Percentiles rank a stretch among this genome's conserved stretches.
These are phyloP conservation scores for Drosophila prostipennis DNA, from an alignment of 2,888 invertebrate genomes.

Conservation along the genomic window DNA sequence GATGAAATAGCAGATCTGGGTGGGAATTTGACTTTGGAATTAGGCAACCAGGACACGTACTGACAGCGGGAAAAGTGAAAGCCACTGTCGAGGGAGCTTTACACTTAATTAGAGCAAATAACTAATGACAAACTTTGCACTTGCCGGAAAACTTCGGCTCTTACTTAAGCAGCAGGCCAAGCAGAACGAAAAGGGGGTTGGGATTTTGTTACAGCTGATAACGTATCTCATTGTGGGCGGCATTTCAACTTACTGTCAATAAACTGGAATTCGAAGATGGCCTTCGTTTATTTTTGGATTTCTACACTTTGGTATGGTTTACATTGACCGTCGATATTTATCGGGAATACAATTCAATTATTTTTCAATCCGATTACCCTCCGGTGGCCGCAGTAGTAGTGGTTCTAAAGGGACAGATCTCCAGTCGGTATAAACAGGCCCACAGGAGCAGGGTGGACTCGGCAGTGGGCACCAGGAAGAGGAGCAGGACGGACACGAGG, in stretches of 20 bases:
- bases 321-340: background rate
- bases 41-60: slow-evolving; percentile 61
- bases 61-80: slow-evolving; percentile 31
- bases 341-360: background rate
- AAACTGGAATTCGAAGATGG: slow-evolving; percentile 17
- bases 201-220: slow-evolving; percentile 9
- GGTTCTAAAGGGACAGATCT: slow-evolving; percentile 53
- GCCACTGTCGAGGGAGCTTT: slow-evolving; percentile 51
- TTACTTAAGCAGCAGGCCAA: slow-evolving; percentile 40
- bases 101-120: slow-evolving; percentile 73
- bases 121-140: slow-evolving; percentile 69
- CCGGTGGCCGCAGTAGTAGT: slow-evolving; percentile 29
- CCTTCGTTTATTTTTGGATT: slow-evolving; percentile 22
- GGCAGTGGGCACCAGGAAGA: slow-evolving; percentile 23
- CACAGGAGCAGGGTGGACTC: slow-evolving; percentile 51
- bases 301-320: background rate
- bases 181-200: slow-evolving; percentile 31
- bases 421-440: slow-evolving; percentile 45
- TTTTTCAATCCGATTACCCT: background rate
- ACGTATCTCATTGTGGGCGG: slow-evolving; percentile 15
- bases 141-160: slow-evolving; percentile 20
- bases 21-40: slow-evolving; percentile 31
- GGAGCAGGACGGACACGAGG: slow-evolving; percentile 41
- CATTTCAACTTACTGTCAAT: background rate
- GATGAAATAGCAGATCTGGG: background rate